A percentile compares a stretch with the other conserved stretches of the same genome.
Evolutionary conservation across 64 coral and sea anemone species (phyloP).

Genomic region (Montipora efflorescens): DNA sequence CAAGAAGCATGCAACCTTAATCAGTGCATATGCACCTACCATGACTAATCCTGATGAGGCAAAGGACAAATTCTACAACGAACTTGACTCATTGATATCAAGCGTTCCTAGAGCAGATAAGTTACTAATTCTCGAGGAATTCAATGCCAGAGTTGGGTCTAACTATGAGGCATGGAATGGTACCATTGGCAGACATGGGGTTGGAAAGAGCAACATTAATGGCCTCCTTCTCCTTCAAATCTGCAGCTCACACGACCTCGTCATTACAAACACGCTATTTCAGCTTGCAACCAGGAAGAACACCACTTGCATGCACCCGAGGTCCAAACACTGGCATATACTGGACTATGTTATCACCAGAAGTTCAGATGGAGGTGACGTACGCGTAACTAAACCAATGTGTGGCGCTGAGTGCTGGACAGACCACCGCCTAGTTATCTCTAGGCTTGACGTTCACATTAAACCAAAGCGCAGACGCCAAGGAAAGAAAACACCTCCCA

Average conservation of each 20-base stretch:
- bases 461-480: constrained; percentile 34
- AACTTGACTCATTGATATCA: constrained; percentile 34
- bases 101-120: constrained; percentile 33
- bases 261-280: constrained; percentile 45
- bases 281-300: constrained; percentile 27
- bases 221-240: constrained; percentile 49
- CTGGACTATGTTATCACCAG: constrained; percentile 46
- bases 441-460: constrained; percentile 27
- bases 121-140: constrained; percentile 21
- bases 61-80: constrained; percentile 49
- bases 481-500: constrained; percentile 35
- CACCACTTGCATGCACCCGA: constrained; percentile 38
- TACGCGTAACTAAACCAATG: constrained; percentile 44
- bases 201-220: constrained; percentile 25
- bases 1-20: constrained; percentile 28
- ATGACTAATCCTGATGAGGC: constrained; percentile 42
- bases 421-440: constrained; percentile 43
- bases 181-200: constrained; percentile 28
- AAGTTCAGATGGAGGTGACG: constrained; percentile 32
- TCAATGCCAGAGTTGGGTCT: constrained; percentile 46
- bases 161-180: constrained; percentile 35
- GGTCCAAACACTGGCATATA: constrained; percentile 58
- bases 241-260: constrained; percentile 2
- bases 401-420: constrained; percentile 45
- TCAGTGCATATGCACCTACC: constrained; percentile 44